Evolutionary conservation across 2,888 invertebrate species (phyloP).

Genomic region (Tetanocera ferruginea): DNA sequence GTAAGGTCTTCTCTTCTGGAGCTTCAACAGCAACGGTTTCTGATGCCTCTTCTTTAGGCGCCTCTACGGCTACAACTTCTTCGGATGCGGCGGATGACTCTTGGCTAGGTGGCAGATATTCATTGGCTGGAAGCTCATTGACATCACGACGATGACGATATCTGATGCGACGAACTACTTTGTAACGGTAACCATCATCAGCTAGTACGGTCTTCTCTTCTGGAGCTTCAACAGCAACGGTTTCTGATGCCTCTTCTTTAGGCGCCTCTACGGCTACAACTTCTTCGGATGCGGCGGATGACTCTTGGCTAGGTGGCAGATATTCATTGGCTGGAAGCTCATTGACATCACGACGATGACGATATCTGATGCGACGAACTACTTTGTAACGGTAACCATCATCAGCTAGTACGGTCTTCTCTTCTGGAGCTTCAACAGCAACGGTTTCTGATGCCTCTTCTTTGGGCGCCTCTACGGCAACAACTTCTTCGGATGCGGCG

Average conservation of each 20-base stretch:
- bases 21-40: constrained; percentile 5
- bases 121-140: constrained; percentile 55
- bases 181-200: constrained; percentile 51
- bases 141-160: constrained; percentile 52
- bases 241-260: constrained; percentile 39
- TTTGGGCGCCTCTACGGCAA: neutral
- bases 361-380: constrained; percentile 42
- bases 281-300: constrained; percentile 51
- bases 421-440: constrained; percentile 27
- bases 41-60: constrained; percentile 35
- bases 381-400: constrained; percentile 47
- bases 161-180: constrained; percentile 48
- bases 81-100: constrained; percentile 46
- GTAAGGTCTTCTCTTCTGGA: constrained; percentile 42
- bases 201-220: constrained; percentile 37
- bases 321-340: constrained; percentile 55
- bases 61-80: constrained; percentile 36
- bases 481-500: constrained; percentile 31
- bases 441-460: too few species aligned
- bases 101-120: constrained; percentile 54
- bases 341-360: constrained; percentile 55
- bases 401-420: constrained; percentile 38
- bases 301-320: constrained; percentile 48
- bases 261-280: constrained; percentile 47
- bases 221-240: constrained; percentile 36